Percentiles rank a stretch among this genome's conserved stretches.
Conservation (phyloP, 2,888 invertebrate species). For the Nomada ruficornis region DNA sequence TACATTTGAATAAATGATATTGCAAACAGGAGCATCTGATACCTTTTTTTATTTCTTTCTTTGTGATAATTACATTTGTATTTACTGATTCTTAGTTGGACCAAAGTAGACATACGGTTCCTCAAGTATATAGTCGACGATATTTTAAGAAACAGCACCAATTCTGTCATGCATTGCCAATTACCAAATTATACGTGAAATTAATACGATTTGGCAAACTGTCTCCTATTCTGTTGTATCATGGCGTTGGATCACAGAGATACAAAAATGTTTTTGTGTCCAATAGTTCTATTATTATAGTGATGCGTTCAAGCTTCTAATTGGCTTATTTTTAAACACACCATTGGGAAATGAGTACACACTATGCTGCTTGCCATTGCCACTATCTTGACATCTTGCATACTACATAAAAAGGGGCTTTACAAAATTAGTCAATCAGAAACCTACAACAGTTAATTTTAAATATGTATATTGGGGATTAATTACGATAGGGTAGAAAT, state of each 20-base stretch:
- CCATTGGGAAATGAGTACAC: too few relatives aligned
- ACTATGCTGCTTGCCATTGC: not conserved
- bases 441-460: too few relatives aligned
- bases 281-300: not conserved
- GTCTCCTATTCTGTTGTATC: not conserved
- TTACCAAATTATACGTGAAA: conserved; percentile 16
- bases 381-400: not conserved
- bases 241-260: not conserved
- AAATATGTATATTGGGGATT: too few relatives aligned
- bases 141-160: not conserved
- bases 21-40: not conserved
- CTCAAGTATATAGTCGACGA: not conserved
- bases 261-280: not conserved
- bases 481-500: too few relatives aligned
- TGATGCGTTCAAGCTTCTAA: not conserved
- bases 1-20: not conserved
- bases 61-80: not conserved
- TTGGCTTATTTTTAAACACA: too few relatives aligned
- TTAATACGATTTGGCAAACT: conserved; percentile 11
- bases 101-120: conserved; percentile 3
- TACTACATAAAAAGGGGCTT: not conserved
- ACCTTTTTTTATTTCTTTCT: not conserved
- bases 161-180: conserved; percentile 3
- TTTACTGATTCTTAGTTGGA: not conserved
- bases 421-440: too few relatives aligned